Evolutionary conservation across 2,797 vertebrate species (phyloP).

Genomic region (Morus bassanus): DNA sequence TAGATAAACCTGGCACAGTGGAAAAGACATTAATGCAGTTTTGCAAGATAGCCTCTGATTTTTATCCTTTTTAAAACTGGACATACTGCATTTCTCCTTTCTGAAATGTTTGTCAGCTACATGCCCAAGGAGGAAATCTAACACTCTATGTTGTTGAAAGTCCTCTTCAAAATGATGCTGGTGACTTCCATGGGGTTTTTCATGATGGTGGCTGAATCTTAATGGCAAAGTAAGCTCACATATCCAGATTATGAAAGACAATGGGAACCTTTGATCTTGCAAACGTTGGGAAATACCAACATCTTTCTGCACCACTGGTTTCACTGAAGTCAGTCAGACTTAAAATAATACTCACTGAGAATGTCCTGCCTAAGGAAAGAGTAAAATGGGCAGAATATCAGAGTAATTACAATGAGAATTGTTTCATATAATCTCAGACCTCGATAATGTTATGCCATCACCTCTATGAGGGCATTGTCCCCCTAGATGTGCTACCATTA

Average conservation of each 20-base stretch:
- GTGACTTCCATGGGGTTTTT: neutral
- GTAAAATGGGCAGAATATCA: neutral
- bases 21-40: neutral
- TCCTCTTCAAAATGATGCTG: neutral
- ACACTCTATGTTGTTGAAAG: neutral
- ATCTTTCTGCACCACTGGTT: neutral
- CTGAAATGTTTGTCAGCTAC: neutral
- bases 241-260: neutral
- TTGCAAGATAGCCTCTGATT: neutral
- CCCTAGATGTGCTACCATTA: neutral
- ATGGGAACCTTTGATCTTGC: neutral
- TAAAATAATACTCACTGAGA: neutral
- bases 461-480: accelerated
- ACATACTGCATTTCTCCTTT: neutral
- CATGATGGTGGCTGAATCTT: neutral
- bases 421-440: neutral
- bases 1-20: neutral
- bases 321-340: neutral
- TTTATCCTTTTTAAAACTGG: neutral
- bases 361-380: neutral
- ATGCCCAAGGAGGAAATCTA: neutral
- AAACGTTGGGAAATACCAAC: neutral
- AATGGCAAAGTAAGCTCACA: neutral
- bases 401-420: neutral
- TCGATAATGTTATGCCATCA: neutral